Percentiles rank a stretch among this genome's conserved stretches.
phyloP scores from a whole-genome alignment of 2,113 vertebrate species.

The Nycticryphes semicollaris region DNA sequence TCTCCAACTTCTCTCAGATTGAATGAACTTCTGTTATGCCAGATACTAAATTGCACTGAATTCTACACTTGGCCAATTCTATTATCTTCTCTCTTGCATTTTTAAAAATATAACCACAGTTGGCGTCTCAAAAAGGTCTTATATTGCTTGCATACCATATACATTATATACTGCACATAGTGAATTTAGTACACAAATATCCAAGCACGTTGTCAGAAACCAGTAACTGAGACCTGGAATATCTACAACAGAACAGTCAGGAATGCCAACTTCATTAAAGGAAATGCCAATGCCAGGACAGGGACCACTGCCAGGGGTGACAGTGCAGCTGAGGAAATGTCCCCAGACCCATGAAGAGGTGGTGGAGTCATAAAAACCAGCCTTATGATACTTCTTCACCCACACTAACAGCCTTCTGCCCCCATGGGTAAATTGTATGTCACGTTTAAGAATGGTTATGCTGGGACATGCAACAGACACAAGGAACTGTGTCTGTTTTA shows the following conservation, averaged over 20 bases:
- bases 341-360: neutral
- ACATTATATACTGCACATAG: neutral
- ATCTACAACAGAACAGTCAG: neutral
- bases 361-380: neutral
- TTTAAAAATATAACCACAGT: neutral
- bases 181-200: neutral
- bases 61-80: neutral
- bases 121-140: neutral
- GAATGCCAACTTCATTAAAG: neutral
- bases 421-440: neutral
- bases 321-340: neutral
- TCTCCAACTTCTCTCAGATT: slow-evolving; percentile 1
- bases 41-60: slow-evolving; percentile 18
- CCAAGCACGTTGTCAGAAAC: neutral
- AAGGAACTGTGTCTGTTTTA: neutral
- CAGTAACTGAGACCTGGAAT: neutral
- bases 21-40: neutral
- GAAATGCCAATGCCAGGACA: neutral
- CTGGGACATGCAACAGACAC: neutral
- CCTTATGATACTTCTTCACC: neutral
- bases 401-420: neutral
- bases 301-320: neutral
- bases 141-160: neutral
- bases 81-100: neutral
- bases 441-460: neutral